phyloP scores from a whole-genome alignment of 2,113 vertebrate species.

The Todiramphus saurophagus region DNA sequence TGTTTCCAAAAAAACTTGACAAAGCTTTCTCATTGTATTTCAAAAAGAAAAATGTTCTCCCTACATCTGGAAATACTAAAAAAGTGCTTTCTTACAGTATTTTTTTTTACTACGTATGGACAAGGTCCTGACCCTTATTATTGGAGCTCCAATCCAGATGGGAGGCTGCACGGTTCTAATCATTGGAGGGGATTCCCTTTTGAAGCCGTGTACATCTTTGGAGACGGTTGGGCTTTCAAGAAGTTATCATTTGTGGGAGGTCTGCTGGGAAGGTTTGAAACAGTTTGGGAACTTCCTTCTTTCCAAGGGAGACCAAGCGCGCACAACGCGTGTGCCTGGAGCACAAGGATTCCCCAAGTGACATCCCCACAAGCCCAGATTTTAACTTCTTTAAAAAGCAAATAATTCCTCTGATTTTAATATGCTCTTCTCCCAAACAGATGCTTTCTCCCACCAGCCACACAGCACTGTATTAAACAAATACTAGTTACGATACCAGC shows the following conservation, averaged over 20 bases:
- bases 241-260: conserved; percentile 76
- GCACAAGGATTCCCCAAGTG: conserved; percentile 47
- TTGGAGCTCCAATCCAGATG: conserved; percentile 76
- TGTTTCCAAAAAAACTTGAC: conserved; percentile 57
- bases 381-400: not conserved
- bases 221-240: conserved; percentile 68
- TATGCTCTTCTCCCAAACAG: not conserved
- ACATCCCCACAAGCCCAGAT: not conserved
- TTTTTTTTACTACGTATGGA: conserved; percentile 70
- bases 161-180: conserved; percentile 71
- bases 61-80: conserved; percentile 81
- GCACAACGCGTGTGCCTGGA: not conserved
- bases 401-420: not conserved
- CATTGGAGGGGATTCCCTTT: conserved; percentile 70
- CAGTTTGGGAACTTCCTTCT: conserved; percentile 55
- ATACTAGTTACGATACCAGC: not conserved
- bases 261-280: conserved; percentile 64
- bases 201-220: conserved; percentile 71
- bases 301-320: not conserved
- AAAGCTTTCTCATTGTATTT: conserved; percentile 78
- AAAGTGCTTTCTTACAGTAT: conserved; percentile 74
- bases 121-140: conserved; percentile 78
- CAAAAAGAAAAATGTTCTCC: conserved; percentile 72
- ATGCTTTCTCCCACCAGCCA: not conserved
- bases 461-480: not conserved